Base-by-base conservation (phyloP, 2,113 vertebrate genomes). In the Catharus bicknelli region DNA sequence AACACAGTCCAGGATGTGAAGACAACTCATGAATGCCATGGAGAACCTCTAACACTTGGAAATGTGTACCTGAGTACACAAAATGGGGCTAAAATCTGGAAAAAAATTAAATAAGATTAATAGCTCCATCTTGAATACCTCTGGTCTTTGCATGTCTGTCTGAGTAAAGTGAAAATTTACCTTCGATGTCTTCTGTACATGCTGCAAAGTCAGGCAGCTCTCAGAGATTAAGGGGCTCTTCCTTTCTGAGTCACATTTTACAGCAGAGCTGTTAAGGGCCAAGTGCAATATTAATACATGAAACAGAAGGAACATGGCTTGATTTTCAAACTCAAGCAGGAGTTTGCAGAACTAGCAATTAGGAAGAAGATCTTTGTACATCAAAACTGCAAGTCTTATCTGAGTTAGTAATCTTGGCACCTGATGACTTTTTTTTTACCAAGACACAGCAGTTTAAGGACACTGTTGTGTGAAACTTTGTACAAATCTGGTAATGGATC, bases 401-500 rank as follows among this genome's bases (percentile, higher is more conserved):
- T 93, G 75, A 88, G 93, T 91, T 91, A 90, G 78, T 88, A 83
- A 94, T 90, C 72, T 68, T 86, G 79, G 76, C 76, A 74, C 64
- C 27, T 67, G 59, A 61, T 67, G 90, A 90, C 0, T 22, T 34
- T 36, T 63, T 61, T 91, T 91, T 94, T 74, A 78, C 48, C 76
- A 73, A 83, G 75, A 45, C 78, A 86, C 9, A 75, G 51, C 66
- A 78, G 59, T 90, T 77, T 95, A 63, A 86, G 79, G 54, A 90
- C 43, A n/a, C 66, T 63, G 62, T 83, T 91, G 75, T 95, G 79
- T 0, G 1, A 95, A 91, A 94, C 68, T 94, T 94, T 70, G 58
- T 75, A 50, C 38, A 88, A 95, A 95, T 93, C 90, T 91, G 50
- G 36, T 77, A 93, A 88, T 77, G 91, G 67, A 93, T 96, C 89